Evolutionary conservation across 1,140 invertebrate genomes (phyloP), one percentile per base, ranked within the genome.

Genomic region (Zaprionus kolodkinae): DNA sequence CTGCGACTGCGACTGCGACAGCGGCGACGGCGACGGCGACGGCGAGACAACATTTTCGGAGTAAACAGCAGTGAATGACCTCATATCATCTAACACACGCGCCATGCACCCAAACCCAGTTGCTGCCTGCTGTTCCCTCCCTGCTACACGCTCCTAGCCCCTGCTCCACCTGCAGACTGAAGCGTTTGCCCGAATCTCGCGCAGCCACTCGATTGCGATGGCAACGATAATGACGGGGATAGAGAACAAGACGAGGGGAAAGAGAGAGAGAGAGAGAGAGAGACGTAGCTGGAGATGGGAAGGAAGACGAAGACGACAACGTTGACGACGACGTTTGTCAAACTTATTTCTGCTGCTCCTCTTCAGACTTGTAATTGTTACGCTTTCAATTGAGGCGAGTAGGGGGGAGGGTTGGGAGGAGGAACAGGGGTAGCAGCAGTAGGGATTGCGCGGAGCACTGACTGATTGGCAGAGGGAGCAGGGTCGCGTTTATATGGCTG

Each of bases 21-120:
- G 21, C 21, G 2, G 21, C 21, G 2, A 21, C 21, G 52, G 45
- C 74, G 52, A 17, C 78, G 13, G 33, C 74, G 65, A 64, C 56
- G 73, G 73, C 79, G 84, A 87, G 84, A 89, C 84, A 83, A 79
- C 76, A 78, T 78, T 81, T 89, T 88, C 45, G 84, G 66, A 89
- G 86, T 89, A 85, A 81, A 89, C 81, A 89, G 75, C 89, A 91
- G 89, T 91, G 89, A 91, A 91, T 91, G 89, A 91, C 89, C 89
- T 91, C 85, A 90, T 91, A 91, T 91, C 81, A 91, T 91, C 81
- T 89, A 86, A 83, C 75, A 91, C 89, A 91, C 89, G 89, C 89
- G 81, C 89, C 76, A 80, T 60, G 81, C 78, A 80, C 84, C 79
- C 85, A 90, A 82, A 90, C 81, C 76, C 62, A 43, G 36, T 54